phyloP scores from a whole-genome alignment of 1,140 invertebrate genomes.

The Pachyrhynchus sulphureomaculatus region DNA sequence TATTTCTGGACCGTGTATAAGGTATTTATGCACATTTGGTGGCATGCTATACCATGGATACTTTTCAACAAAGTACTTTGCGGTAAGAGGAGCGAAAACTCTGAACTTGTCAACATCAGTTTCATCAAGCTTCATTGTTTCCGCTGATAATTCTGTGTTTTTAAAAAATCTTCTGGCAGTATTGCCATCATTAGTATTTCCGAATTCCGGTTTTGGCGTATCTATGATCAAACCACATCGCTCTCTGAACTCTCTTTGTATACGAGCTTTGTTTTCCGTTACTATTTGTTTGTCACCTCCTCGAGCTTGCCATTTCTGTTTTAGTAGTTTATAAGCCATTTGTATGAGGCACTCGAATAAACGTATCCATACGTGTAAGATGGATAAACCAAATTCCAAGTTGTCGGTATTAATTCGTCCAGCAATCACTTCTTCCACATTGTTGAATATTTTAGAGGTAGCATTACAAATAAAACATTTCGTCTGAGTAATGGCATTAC shows the following conservation, averaged over 20 bases:
- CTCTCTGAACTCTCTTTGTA: not conserved
- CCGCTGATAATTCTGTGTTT: too few species aligned
- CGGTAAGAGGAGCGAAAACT: conserved; percentile 27
- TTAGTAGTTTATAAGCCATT: not conserved
- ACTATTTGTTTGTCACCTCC: not conserved
- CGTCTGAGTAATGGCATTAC: too few species aligned
- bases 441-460: too few species aligned
- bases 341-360: not conserved
- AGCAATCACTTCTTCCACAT: too few species aligned
- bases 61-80: conserved; percentile 33
- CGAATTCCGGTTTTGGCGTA: not conserved
- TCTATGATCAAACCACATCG: not conserved
- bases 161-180: too few species aligned
- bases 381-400: not conserved
- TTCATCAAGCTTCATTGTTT: not conserved
- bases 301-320: not conserved
- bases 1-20: conserved; percentile 45
- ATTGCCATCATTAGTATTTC: not conserved
- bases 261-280: not conserved
- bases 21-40: conserved; percentile 45
- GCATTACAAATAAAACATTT: too few species aligned
- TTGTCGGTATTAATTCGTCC: too few species aligned
- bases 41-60: conserved; percentile 48
- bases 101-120: not conserved
- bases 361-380: not conserved